Percentiles rank a stretch among this genome's conserved stretches.
Conservation (phyloP, 2,113 vertebrate species). For the Candoia aspera region DNA sequence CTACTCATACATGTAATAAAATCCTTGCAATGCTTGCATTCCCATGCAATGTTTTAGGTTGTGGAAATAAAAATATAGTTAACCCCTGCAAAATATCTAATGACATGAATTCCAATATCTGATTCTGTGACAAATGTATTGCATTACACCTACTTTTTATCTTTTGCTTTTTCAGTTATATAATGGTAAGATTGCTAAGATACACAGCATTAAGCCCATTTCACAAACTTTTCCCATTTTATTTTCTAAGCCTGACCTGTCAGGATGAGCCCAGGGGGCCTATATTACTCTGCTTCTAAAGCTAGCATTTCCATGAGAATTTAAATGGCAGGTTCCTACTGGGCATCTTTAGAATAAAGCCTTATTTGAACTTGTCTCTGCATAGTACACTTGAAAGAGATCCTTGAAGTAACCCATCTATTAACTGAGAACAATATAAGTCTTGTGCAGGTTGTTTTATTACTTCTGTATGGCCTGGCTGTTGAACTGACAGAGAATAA, state of each 20-base stretch:
- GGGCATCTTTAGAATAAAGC: not conserved
- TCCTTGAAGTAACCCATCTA: not conserved
- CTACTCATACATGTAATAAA: not conserved
- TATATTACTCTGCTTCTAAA: not conserved
- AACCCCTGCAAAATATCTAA: not conserved
- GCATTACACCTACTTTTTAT: not conserved
- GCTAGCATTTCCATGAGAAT: not conserved
- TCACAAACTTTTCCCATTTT: fast-evolving
- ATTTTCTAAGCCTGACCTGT: not conserved
- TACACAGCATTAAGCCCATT: conserved; percentile 6
- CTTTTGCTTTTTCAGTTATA: not conserved
- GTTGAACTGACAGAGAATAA: not conserved
- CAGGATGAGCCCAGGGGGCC: conserved; percentile 1
- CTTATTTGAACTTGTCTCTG: not conserved
- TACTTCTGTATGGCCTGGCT: not conserved
- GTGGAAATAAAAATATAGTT: not conserved
- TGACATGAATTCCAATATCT: not conserved
- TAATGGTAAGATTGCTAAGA: not conserved
- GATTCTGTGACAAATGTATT: not conserved
- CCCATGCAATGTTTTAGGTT: not conserved
- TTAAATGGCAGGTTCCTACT: not conserved
- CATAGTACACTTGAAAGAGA: not conserved
- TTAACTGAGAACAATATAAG: conserved; percentile 3
- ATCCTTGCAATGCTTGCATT: not conserved
- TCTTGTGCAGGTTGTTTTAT: not conserved